phyloP scores from a whole-genome alignment of 1,140 invertebrate species.

The Leucophenga varia region DNA sequence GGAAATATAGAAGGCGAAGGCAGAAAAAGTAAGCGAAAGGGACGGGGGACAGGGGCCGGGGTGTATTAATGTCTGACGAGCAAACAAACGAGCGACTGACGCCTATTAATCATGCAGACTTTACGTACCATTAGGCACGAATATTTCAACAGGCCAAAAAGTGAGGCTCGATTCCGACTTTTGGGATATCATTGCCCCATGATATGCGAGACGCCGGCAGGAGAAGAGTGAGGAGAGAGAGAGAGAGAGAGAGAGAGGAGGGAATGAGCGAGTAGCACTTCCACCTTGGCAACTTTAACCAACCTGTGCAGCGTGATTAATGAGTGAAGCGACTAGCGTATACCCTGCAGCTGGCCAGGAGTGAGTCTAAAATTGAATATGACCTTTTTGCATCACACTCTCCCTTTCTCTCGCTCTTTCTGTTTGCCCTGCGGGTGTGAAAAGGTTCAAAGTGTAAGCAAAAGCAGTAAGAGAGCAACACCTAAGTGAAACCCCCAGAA shows the following conservation, averaged over 20 bases:
- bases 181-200: conserved; percentile 23
- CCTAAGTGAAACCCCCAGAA: conserved; percentile 5
- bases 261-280: too few species aligned
- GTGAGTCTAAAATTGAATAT: too few species aligned
- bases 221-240: too few species aligned
- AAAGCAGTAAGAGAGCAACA: conserved; percentile 10
- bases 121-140: conserved; percentile 47
- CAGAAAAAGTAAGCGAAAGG: background rate
- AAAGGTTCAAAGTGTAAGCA: conserved; percentile 34
- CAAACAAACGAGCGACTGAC: conserved; percentile 37
- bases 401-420: too few species aligned
- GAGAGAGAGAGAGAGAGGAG: too few species aligned
- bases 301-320: conserved; percentile 7
- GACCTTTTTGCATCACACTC: too few species aligned
- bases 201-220: conserved; percentile 21
- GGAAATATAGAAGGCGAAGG: background rate
- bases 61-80: conserved; percentile 42
- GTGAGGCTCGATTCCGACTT: conserved; percentile 21
- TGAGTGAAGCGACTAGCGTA: conserved; percentile 3
- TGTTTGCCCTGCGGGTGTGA: background rate
- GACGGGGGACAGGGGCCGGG: background rate
- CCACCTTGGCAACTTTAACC: too few species aligned
- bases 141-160: conserved; percentile 30
- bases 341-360: too few species aligned
- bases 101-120: conserved; percentile 53